phyloP scores from a whole-genome alignment of 2,113 vertebrate species.

The Corythoichthys intestinalis region DNA sequence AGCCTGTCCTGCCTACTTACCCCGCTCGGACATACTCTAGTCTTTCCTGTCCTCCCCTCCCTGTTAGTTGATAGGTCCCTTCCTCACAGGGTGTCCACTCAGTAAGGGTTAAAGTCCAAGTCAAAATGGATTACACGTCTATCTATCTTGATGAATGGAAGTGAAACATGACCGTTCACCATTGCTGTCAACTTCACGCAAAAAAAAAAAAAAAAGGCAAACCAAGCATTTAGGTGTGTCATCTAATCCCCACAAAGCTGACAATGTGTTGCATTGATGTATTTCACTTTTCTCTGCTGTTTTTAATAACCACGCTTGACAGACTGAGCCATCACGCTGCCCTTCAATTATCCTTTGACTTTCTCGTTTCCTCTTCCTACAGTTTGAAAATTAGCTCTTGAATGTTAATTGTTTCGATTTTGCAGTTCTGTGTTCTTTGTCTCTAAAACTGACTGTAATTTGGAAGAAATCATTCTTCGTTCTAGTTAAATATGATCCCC shows the following conservation, averaged over 20 bases:
- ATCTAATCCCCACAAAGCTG: constrained; percentile 5
- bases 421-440: constrained; percentile 18
- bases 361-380: constrained; percentile 15
- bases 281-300: constrained; percentile 12
- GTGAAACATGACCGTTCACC: too few relatives aligned
- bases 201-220: background rate
- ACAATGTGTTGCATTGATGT: background rate
- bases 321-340: constrained; percentile 21
- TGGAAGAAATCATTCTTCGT: background rate
- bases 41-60: too few relatives aligned
- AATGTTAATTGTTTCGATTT: constrained; percentile 17
- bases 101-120: too few relatives aligned
- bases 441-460: constrained; percentile 10
- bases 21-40: too few relatives aligned
- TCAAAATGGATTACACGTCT: too few relatives aligned
- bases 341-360: constrained; percentile 34
- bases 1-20: too few relatives aligned
- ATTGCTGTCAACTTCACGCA: constrained; percentile 8
- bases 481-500: background rate
- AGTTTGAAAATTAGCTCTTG: constrained; percentile 28
- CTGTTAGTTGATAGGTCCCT: too few relatives aligned
- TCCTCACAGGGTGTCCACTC: too few relatives aligned
- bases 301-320: constrained; percentile 19
- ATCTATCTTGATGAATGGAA: too few relatives aligned
- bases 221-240: background rate